Evolutionary conservation across 2,888 invertebrate species (phyloP).

Genomic region (Myopa tessellatipennis): DNA sequence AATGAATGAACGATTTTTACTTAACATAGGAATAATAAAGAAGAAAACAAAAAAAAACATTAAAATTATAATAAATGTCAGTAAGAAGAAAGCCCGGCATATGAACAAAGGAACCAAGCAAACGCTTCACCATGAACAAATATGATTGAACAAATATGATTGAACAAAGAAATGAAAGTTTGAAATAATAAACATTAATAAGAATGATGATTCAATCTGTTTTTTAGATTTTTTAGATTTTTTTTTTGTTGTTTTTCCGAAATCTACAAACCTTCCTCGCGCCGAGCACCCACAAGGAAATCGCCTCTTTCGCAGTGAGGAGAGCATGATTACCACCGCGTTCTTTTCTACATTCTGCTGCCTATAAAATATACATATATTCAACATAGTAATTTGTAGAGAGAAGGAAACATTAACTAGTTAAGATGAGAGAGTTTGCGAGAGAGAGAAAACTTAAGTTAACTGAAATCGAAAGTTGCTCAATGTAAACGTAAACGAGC

Average conservation of each 20-base stretch:
- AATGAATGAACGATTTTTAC: background rate
- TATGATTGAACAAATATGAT: no score
- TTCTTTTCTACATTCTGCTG: conserved; percentile 68
- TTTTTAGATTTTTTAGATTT: conserved; percentile 14
- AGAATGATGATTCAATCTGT: no score
- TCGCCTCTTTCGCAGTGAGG: conserved; percentile 93
- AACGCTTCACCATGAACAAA: no score
- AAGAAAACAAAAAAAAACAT: no score
- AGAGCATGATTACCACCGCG: conserved; percentile 80
- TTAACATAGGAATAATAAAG: no score
- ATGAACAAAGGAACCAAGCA: no score
- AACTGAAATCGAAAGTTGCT: background rate
- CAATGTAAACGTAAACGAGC: no score
- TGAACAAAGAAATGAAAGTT: no score
- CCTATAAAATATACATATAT: conserved; percentile 63
- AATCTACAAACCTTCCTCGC: conserved; percentile 82
- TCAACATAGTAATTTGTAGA: conserved; percentile 31
- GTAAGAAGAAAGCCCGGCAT: background rate
- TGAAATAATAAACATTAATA: background rate
- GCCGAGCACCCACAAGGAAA: conserved; percentile 93
- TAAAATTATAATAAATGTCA: background rate
- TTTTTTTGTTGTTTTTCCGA: conserved; percentile 41
- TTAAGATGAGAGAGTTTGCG: background rate
- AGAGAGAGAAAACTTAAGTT: background rate
- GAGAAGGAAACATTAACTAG: conserved; percentile 22